Conservation (phyloP, 2,888 invertebrate genomes). For the Laothoe populi region DNA sequence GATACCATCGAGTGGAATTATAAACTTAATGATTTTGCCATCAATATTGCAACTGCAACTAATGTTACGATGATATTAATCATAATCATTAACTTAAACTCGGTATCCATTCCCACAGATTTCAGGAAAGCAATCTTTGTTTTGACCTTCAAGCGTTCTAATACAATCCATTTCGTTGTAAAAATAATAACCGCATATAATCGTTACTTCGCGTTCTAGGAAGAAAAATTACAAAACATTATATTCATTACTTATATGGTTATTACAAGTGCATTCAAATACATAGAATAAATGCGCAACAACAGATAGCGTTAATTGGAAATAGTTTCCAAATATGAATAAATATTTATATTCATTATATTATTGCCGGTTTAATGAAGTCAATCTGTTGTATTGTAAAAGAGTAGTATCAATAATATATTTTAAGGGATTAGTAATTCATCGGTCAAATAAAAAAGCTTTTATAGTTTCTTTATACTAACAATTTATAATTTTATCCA, state of each 20-base stretch:
- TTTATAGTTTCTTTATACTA: too few species aligned
- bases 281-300: background rate
- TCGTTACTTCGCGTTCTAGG: background rate
- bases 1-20: constrained; percentile 29
- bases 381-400: background rate
- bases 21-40: constrained; percentile 13
- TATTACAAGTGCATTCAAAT: background rate
- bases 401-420: too few species aligned
- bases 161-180: background rate
- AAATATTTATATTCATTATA: constrained; percentile 3
- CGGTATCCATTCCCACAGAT: background rate
- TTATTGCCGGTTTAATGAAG: background rate
- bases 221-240: background rate
- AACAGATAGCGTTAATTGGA: background rate
- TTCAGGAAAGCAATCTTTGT: constrained; percentile 1
- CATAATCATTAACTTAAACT: constrained; percentile 13
- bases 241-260: background rate
- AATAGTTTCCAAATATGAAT: background rate
- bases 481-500: too few species aligned
- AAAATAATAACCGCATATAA: background rate
- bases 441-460: too few species aligned
- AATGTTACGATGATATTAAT: constrained; percentile 14
- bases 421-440: too few species aligned
- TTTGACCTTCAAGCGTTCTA: background rate
- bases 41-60: constrained; percentile 16